Evolutionary conservation across 1,140 invertebrate species (phyloP).

Genomic region (Rhyzopertha dominica): DNA sequence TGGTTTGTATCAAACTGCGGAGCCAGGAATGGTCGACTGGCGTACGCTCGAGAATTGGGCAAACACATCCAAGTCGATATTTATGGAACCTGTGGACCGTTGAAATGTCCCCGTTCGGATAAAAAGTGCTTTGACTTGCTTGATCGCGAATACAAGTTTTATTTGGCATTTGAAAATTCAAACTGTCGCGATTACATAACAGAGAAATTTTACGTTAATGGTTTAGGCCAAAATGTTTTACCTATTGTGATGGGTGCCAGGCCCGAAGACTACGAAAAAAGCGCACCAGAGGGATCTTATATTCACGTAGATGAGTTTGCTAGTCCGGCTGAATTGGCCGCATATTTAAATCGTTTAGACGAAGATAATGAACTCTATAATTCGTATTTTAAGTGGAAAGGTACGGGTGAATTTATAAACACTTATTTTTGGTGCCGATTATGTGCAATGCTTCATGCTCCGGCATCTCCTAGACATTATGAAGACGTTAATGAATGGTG

Average conservation of each 20-base stretch:
- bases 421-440: conserved; percentile 94
- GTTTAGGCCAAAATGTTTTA: conserved; percentile 68
- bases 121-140: conserved; percentile 87
- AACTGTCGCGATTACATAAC: conserved; percentile 96
- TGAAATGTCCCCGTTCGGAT: conserved; percentile 76
- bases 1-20: conserved; percentile 98
- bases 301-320: conserved; percentile 95
- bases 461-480: conserved; percentile 60
- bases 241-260: conserved; percentile 85
- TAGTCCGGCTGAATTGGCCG: conserved; percentile 75
- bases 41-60: conserved; percentile 80
- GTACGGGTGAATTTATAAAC: conserved; percentile 90
- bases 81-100: conserved; percentile 84
- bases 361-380: conserved; percentile 85
- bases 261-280: conserved; percentile 80
- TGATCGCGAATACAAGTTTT: conserved; percentile 95
- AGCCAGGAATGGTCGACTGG: conserved; percentile 77
- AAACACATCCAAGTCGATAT: conserved; percentile 91
- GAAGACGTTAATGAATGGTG: conserved; percentile 83
- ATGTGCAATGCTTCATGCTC: conserved; percentile 83
- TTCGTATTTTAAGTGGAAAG: conserved; percentile 86
- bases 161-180: conserved; percentile 95
- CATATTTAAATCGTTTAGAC: conserved; percentile 80
- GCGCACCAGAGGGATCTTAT: conserved; percentile 76
- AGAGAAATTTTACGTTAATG: conserved; percentile 95